Base-by-base conservation (phyloP, 2,113 vertebrate species). In the Eptesicus fuscus region DNA sequence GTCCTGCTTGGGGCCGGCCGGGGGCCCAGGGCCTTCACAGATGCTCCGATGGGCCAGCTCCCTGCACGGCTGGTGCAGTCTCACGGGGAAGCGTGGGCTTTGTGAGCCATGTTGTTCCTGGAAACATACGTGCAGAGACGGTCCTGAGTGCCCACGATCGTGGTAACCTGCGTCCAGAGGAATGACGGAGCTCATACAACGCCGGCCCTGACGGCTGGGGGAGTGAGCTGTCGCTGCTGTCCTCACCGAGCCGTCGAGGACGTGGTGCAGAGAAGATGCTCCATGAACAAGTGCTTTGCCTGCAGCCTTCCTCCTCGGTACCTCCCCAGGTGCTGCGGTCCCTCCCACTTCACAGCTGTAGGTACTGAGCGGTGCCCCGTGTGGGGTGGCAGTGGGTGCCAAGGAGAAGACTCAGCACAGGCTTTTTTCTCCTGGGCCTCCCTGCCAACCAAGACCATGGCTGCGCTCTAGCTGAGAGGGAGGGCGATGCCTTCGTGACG, bases 221-320 rank as follows among this genome's bases (percentile, higher is more conserved):
- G 8, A 47, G 2, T 0, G 1, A 16, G 11, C 8, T 2, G 49
- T 7, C 49, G 20, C 25, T 13, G 1, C 40, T 23, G 14, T 49
- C 69, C 76, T 86, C 80, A 7, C 4, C 5, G 20, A 49, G 78
- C 37, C 10, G 25, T 0, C 16, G 25, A 37, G 30, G 13, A 5
- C 14, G 2, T 4, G 40, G 22, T 3, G 2, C 23, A 20, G 37
- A 78, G 69, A 28, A 79, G 61, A 42, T 70, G 30, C 73, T 74
- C 42, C 3, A 22, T 3, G 4, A 42, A 83, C 42, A 35, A 28
- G 5, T 47, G 4, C 44, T 78, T 63, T 32, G 51, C 47, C 44
- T 73, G 59, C 76, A 1, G 0, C 32, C 35, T 56, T 44, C 32
- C n/a, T 63, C n/a, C 63, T 74, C 32, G 20, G 9, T 1, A 1